Percentiles rank a stretch among this genome's conserved stretches.
Evolutionary conservation across 2,888 invertebrate species (phyloP).

Genomic region (Lissonota sp.): DNA sequence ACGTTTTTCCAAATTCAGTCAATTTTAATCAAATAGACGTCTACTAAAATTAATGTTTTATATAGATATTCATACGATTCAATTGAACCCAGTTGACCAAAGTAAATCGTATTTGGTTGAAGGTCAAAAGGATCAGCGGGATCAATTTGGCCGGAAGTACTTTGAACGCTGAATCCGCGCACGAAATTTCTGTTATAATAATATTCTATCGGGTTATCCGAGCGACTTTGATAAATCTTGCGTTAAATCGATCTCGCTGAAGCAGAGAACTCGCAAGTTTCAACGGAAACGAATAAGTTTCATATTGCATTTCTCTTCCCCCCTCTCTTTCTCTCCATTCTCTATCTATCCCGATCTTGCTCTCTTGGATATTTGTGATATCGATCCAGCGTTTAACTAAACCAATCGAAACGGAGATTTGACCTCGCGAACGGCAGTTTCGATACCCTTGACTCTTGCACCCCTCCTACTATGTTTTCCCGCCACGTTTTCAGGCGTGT

Average conservation of each 20-base stretch:
- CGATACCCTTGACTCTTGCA: constrained; percentile 46
- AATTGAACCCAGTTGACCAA: too few relatives aligned
- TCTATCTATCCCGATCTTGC: not conserved
- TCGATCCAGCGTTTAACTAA: constrained; percentile 1
- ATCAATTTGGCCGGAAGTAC: too few relatives aligned
- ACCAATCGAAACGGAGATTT: constrained; percentile 31
- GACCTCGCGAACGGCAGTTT: constrained; percentile 48
- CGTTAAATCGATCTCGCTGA: too few relatives aligned
- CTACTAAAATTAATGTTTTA: not conserved
- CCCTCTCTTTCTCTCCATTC: too few relatives aligned
- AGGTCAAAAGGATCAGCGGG: too few relatives aligned
- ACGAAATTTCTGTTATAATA: too few relatives aligned
- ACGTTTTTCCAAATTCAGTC: not conserved
- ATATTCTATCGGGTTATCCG: too few relatives aligned
- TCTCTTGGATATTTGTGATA: constrained; percentile 1
- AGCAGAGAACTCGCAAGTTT: too few relatives aligned
- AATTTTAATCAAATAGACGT: constrained; percentile 23
- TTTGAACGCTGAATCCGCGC: too few relatives aligned
- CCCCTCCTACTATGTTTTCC: constrained; percentile 2
- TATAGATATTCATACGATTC: too few relatives aligned
- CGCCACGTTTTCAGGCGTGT: not conserved
- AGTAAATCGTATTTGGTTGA: too few relatives aligned
- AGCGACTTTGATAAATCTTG: too few relatives aligned
- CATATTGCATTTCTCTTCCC: not conserved
- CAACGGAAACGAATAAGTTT: not conserved